Evolutionary conservation across 2,113 vertebrate genomes (phyloP).

Genomic region (Dromiciops gliroides): DNA sequence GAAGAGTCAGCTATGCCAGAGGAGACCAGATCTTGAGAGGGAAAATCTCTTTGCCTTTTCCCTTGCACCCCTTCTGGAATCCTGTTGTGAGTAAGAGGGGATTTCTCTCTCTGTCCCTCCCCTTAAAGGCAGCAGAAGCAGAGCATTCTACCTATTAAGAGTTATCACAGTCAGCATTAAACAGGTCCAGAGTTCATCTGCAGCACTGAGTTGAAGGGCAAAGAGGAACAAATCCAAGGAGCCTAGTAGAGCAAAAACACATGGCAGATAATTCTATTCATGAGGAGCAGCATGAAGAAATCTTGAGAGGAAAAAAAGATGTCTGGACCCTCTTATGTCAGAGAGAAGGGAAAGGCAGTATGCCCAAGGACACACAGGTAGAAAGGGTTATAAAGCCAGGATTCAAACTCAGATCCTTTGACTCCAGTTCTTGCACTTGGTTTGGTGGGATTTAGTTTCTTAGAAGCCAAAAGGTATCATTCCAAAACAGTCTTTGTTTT

Average conservation of each 20-base stretch:
- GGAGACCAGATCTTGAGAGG: neutral
- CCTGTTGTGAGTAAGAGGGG: neutral
- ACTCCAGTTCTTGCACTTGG: neutral
- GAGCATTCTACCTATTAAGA: neutral
- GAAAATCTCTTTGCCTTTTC: neutral
- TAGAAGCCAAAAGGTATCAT: neutral
- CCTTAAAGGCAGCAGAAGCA: neutral
- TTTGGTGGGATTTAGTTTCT: neutral
- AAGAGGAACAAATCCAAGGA: neutral
- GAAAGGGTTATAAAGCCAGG: neutral
- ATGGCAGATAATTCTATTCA: neutral
- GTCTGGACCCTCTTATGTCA: neutral
- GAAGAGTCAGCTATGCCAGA: neutral
- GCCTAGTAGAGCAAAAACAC: neutral
- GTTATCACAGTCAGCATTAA: neutral
- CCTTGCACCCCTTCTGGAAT: neutral
- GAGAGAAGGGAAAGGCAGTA: neutral
- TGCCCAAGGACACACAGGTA: no score
- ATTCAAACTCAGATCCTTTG: neutral
- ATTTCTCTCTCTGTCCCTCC: neutral
- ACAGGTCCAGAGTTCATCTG: neutral
- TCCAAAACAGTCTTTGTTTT: neutral
- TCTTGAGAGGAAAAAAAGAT: no score
- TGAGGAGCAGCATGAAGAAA: neutral
- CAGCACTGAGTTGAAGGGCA: neutral